A percentile compares a stretch with the other conserved stretches of the same genome.
Conservation (phyloP, 2,888 invertebrate species). For the Caenorhabditis sp. region DNA sequence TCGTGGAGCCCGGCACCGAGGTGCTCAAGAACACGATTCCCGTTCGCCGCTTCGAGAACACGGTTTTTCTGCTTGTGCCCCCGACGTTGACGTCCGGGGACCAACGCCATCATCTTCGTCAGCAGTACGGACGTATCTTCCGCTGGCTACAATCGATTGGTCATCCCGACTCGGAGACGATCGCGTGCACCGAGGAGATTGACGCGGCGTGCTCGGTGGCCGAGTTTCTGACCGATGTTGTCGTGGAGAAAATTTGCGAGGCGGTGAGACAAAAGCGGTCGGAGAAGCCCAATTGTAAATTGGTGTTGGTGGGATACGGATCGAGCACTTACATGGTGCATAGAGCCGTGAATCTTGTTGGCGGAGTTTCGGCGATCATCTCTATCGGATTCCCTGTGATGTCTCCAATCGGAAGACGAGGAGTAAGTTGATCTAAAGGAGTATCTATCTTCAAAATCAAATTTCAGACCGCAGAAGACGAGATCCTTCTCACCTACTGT, state of each 20-base stretch:
- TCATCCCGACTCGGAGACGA: conserved; percentile 60
- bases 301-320: conserved; percentile 80
- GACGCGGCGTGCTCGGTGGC: conserved; percentile 33
- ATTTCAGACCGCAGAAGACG: conserved; percentile 76
- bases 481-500: conserved; percentile 79
- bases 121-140: conserved; percentile 32
- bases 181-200: conserved; percentile 36
- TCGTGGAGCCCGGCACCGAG: conserved; percentile 66
- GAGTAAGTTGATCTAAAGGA: conserved; percentile 61
- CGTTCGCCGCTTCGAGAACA: conserved; percentile 64
- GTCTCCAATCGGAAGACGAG: conserved; percentile 71
- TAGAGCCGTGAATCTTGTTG: conserved; percentile 67
- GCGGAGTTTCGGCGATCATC: conserved; percentile 77
- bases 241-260: conserved; percentile 29
- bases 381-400: conserved; percentile 78
- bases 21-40: conserved; percentile 59
- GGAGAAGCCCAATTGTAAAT: conserved; percentile 58
- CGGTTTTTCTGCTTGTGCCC: conserved; percentile 77
- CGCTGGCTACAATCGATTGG: conserved; percentile 71
- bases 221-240: conserved; percentile 28
- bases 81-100: conserved; percentile 72
- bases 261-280: conserved; percentile 33
- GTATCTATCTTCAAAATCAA: too few relatives aligned
- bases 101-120: conserved; percentile 16
- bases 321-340: conserved; percentile 73